Evolutionary conservation across 2,113 vertebrate genomes (phyloP), one percentile per base, ranked within the genome.

Genomic region (Perognathus longimembris): DNA sequence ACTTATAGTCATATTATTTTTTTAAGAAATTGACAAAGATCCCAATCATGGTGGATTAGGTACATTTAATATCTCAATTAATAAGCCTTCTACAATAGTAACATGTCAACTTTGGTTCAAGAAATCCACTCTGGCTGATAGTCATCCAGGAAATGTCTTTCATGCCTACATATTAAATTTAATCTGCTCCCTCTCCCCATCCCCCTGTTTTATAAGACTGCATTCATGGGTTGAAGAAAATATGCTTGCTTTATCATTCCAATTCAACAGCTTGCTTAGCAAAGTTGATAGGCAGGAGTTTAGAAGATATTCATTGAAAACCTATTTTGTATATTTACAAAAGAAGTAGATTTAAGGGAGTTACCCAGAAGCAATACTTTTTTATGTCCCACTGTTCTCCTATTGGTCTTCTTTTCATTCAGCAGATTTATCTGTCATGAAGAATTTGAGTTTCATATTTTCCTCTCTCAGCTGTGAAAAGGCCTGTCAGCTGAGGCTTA

Each of bases 401-500:
- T 96, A 40, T 88, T 95, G 95, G 97, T 97, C 97, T 97, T 97
- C 94, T 97, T 98, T 98, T 99, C 98, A 99, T 98, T 98, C 98
- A 98, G 97, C 97, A 98, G 97, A 97, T 97, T 95, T 97, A 98
- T 99, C 99, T 99, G 98, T 99, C 99, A 99, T 97, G 99, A 99
- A 98, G 99, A 99, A 99, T 99, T 99, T 98, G 99, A 99, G 98
- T 98, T 99, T 98, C 99, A 99, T 99, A 99, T 99, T 99, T 99
- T 98, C 97, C 70, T 98, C 99, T 99, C 99, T 99, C 99, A 98
- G 96, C 98, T 98, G 98, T 98, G 99, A 99, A 99, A 99, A 99
- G 98, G 98, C 98, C 99, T 99, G 99, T 99, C 99, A 99, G 98
- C 98, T 98, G 97, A 97, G 98, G 99, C 98, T 99, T 99, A 98